Base-by-base conservation (phyloP, 1,140 invertebrate species). In the Neomicropteryx cornuta region DNA sequence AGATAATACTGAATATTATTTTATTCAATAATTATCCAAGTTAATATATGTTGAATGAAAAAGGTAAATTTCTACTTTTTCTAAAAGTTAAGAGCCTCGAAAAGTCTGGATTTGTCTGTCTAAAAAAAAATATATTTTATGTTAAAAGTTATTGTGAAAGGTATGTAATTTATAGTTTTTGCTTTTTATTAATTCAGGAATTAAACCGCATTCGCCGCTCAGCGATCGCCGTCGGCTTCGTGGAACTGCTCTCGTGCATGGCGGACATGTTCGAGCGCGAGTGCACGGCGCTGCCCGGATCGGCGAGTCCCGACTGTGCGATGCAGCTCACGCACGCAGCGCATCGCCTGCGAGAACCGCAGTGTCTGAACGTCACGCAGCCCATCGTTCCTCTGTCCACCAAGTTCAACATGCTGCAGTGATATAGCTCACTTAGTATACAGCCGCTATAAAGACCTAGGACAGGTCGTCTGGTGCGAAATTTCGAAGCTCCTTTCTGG, bases 281-380 rank as follows among this genome's bases (percentile, higher is more conserved):
- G 60, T 89, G 87, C 48, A 78, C 80, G 1, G 58, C 86, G 28
- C 66, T 96, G 38, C 80, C 87, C 1, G 72, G 74, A 6, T 73
- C 72, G 41, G 75, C 88, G 16, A 83, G 89, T 60, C 84, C 85
- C 0, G 91, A 94, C 51, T 91, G 87, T 53, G 80, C 87, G 1
- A 56, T 95, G 22, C 91, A 96, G 57, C 72, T 97, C 41, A 83
- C 87, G 13, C 89, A 95, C 62, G 90, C 89, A 11, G 84, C 87
- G 1, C 55, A 56, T 18, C 60, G 60, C 14, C 47, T 66, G n/a
- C 41, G 63, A 2, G 61, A 68, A 39, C 57, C 54, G 1, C 38
- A n/a, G n/a, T n/a, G n/a, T n/a, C n/a, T n/a, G n/a, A n/a, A n/a
- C n/a, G n/a, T n/a, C n/a, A n/a, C n/a, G n/a, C n/a, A n/a, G n/a